Evolutionary conservation across 2,888 invertebrate genomes (phyloP), one percentile per base, ranked within the genome.

Genomic region (Cephus nigrinus): DNA sequence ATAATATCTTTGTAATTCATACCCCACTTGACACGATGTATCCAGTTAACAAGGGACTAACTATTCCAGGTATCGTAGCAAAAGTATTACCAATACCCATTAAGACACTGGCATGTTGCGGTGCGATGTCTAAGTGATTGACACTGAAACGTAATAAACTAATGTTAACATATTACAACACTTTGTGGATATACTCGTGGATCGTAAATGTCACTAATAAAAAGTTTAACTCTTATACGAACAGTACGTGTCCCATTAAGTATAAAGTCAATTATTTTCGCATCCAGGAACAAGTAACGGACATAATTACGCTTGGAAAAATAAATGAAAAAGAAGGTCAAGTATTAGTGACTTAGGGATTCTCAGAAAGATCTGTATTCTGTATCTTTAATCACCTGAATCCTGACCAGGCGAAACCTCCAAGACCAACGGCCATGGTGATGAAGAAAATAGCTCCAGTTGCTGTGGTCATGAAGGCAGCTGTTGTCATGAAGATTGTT

Each of bases 81-180:
- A 98, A 92, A 0, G 98, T 98, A 92, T 98, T 98, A 12, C 97
- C 96, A 12, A 98, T 92, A 0, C 98, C 98, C 97, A 98, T 97
- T 77, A 98, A 92, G 0, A 98, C 95, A 89, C 98, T 96, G 12
- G 98, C 98, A 92, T 97, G 97, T 80, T 96, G 96, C 0, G 98
- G 98, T 0, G 98, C 98, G 76, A 98, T 95, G 90, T 98, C 98
- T 90, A 98, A 92, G 90, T 98, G 97, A 88, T 96, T 96, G 0
- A 96, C 96, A 82, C 96, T 96, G 91, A 77, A 92, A 82, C 78
- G 72, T 55, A 55, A 55, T 55, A 55, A 55, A 55, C 23, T 55
- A 55, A 15, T 15, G 23, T 55, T 23, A n/a, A n/a, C 32, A 76
- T 11, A 12, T 31, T 30, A 30, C 35, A 23, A 23, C 2, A 55